Evolutionary conservation across 2,113 vertebrate species (phyloP), one percentile per base, ranked within the genome.

Genomic region (Pterophyllum scalare): DNA sequence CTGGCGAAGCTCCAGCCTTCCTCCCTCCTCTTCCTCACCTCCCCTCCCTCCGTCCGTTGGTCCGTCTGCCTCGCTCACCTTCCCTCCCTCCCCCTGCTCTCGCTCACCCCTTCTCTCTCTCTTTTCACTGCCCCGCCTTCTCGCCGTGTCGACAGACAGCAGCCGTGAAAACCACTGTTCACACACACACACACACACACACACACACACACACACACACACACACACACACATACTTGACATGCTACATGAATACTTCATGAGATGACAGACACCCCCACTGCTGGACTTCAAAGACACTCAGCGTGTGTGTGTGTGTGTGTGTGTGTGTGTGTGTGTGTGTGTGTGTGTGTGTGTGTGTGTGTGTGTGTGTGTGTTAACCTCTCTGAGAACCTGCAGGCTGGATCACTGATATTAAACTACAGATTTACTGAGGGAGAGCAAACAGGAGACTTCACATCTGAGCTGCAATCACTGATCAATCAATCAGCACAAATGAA

Each of bases 191-290:
- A 17, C 75, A 31, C 43, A 46, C 43, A 46, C 46, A 49, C 46
- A 49, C 46, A 17, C 46, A 49, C 46, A 12, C 43, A 49, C 43
- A 5, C 31, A 13, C 22, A 24, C n/a, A 54, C 49, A 54, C 49
- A 54, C 78, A 19, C 17, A 19, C 72, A 62, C 26, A 56, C 82
- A 64, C 84, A 90, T 82, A 86, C 87, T 81, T 79, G 76, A 83
- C 78, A 88, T 75, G 74, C 76, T 80, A 43, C 87, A 94, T 95
- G 90, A 95, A 94, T 95, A 94, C 85, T 94, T 92, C 89, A 94
- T 94, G 92, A 93, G 90, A 82, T 57, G 85, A 75, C 83, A 82
- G 86, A 82, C 70, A 74, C 82, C 85, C 88, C 87, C 86, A 64
- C 77, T 22, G 59, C 88, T 54, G 90, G 92, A 93, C 93, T 92